A percentile compares a stretch with the other conserved stretches of the same genome.
These are phyloP conservation scores for rat (Rattus norvegicus) DNA, from an alignment of 2,113 vertebrate genomes.

Conservation along the genomic window GRCr8 NC_086033.1:14756501-14757000, in stretches of 20 bases:
- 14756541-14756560: neutral
- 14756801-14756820: too few species aligned
- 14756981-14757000: neutral
- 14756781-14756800: too few species aligned
- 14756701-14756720: neutral
- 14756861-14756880: conserved; percentile 29
- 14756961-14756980: neutral
- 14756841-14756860: neutral
- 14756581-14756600: neutral
- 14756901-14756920: neutral
- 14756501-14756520: neutral
- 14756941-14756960: neutral
- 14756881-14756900: neutral
- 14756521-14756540: neutral
- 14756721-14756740: neutral
- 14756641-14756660: neutral
- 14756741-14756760: neutral
- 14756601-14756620: neutral
- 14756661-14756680: neutral
- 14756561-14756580: neutral
- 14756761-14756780: too few species aligned
- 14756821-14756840: neutral
- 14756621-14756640: conserved; percentile 14
- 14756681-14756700: neutral
- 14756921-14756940: neutral